Conservation (phyloP, 2,113 vertebrate genomes). For the Ctenodactylus gundi region DNA sequence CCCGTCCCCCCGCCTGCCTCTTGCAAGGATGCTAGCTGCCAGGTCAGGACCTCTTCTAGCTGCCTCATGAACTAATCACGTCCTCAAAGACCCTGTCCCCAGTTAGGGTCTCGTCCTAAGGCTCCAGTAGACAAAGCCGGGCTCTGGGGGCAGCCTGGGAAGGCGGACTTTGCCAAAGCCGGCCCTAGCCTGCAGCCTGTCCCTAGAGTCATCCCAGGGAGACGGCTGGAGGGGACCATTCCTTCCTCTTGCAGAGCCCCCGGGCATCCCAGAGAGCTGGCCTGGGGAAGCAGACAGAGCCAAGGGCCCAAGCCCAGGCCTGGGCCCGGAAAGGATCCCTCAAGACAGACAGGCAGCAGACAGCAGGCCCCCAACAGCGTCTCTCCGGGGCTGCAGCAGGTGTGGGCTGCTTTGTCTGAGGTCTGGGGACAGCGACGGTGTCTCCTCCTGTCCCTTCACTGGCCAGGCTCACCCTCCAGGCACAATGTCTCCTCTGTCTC, state of each 20-base stretch:
- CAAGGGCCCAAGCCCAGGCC: no score
- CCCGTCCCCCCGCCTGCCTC: no score
- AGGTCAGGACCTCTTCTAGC: not conserved
- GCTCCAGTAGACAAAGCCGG: accelerated
- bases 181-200: no score
- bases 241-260: accelerated
- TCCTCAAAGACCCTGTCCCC: not conserved
- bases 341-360: conserved; percentile 80
- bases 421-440: conserved; percentile 80
- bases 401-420: conserved; percentile 86
- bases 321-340: not conserved
- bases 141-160: not conserved
- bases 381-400: conserved; percentile 82
- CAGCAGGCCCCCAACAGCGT: conserved; percentile 86
- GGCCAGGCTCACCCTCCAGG: conserved; percentile 82
- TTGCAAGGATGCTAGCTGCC: accelerated
- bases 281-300: not conserved
- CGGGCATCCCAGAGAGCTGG: no score
- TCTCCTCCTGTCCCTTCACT: conserved; percentile 77
- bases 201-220: no score
- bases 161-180: accelerated
- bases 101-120: accelerated
- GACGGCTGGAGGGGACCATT: no score
- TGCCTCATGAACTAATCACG: accelerated
- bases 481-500: conserved; percentile 87